phyloP scores from a whole-genome alignment of 1,140 invertebrate genomes.

The Lamellibrachia luymesi region DNA sequence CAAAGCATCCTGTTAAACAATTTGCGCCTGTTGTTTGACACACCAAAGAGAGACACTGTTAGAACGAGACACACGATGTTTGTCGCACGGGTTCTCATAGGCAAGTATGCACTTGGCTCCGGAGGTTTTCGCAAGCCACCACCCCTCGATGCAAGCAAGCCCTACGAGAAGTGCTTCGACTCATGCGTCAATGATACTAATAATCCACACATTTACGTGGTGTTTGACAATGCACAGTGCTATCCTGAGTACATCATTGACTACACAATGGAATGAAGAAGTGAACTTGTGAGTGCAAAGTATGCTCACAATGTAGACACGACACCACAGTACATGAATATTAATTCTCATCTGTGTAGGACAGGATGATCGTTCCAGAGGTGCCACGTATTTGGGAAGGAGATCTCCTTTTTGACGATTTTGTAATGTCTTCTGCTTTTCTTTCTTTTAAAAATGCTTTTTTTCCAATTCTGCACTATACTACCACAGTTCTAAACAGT shows the following conservation, averaged over 20 bases:
- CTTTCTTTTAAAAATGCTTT: too few species aligned
- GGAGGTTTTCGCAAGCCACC: slow-evolving; percentile 36
- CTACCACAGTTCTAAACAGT: too few species aligned
- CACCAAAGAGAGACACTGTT: background rate
- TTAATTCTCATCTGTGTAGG: too few species aligned
- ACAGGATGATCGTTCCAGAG: too few species aligned
- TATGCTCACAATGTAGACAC: too few species aligned
- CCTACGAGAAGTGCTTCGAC: slow-evolving; percentile 32
- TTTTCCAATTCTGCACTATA: too few species aligned
- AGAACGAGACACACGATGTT: slow-evolving; percentile 34
- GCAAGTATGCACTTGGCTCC: slow-evolving; percentile 36
- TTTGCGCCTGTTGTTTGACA: background rate
- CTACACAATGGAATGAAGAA: slow-evolving; percentile 25
- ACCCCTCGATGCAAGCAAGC: slow-evolving; percentile 28
- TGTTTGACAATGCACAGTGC: slow-evolving; percentile 42
- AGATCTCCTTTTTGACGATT: too few species aligned
- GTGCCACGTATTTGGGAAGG: too few species aligned
- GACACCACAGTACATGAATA: too few species aligned
- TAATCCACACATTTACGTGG: slow-evolving; percentile 40
- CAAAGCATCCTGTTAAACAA: background rate
- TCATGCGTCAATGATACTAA: slow-evolving; percentile 39
- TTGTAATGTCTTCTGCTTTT: too few species aligned
- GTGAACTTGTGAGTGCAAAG: background rate
- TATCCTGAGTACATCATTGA: slow-evolving; percentile 46
- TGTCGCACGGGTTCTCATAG: slow-evolving; percentile 41